Evolutionary conservation across 2,797 vertebrate species (phyloP).

Genomic region (Cephalopachus bancanus): DNA sequence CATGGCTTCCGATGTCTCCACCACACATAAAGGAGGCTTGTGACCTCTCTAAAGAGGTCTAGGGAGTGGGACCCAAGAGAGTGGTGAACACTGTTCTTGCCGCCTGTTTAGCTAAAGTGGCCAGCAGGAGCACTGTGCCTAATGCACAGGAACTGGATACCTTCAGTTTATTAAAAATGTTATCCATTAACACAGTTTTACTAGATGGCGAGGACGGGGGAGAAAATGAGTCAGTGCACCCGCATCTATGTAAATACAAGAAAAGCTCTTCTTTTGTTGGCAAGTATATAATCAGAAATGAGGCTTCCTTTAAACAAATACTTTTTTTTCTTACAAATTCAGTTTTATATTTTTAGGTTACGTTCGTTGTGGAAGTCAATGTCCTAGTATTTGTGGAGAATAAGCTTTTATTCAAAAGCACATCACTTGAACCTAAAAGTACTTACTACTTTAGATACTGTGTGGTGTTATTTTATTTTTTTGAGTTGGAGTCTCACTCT

Average conservation of each 20-base stretch:
- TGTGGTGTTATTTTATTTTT: too few species aligned
- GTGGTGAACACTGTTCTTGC: not conserved
- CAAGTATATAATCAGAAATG: not conserved
- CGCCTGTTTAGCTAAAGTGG: not conserved
- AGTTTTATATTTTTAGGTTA: not conserved
- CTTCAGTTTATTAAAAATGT: not conserved
- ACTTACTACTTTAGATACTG: not conserved
- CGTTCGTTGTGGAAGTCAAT: not conserved
- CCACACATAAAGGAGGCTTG: not conserved
- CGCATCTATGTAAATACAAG: not conserved
- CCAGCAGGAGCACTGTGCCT: not conserved
- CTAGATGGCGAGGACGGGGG: not conserved
- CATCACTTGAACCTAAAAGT: not conserved
- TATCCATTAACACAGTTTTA: not conserved
- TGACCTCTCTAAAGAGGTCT: too few species aligned
- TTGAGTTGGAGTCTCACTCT: too few species aligned
- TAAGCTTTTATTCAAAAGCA: not conserved
- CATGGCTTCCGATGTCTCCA: not conserved
- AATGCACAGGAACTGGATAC: not conserved
- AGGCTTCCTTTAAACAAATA: not conserved
- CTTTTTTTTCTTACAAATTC: not conserved
- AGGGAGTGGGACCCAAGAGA: too few species aligned
- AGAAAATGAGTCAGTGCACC: not conserved
- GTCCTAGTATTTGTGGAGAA: not conserved
- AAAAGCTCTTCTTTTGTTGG: too few species aligned